These are phyloP conservation scores for Brachionus asplanchnoidis DNA, from an alignment of 1,140 invertebrate genomes.

Conservation along the genomic window DNA sequence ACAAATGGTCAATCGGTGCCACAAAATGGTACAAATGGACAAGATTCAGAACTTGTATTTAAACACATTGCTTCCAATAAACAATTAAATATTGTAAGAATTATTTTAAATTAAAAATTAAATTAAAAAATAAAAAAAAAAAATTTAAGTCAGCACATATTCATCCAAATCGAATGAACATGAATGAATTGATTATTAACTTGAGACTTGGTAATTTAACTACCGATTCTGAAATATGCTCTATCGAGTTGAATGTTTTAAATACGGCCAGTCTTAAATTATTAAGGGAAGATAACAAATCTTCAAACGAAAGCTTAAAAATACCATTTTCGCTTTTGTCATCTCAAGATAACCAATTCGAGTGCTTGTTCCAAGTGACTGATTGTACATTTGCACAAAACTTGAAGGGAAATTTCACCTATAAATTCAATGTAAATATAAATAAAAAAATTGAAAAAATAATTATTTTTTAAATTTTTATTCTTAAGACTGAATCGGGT, in stretches of 20 bases:
- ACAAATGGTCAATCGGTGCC: background rate
- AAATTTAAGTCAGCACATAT: background rate
- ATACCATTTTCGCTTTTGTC: background rate
- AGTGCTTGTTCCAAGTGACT: background rate
- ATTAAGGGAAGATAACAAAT: background rate
- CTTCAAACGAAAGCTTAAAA: background rate
- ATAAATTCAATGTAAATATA: background rate
- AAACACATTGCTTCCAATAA: slow-evolving; percentile 29
- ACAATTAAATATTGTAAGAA: slow-evolving; percentile 30
- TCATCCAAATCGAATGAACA: slow-evolving; percentile 10
- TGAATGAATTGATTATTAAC: slow-evolving; percentile 15
- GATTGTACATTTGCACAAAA: slow-evolving; percentile 3
- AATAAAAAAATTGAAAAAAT: background rate
- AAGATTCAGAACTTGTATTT: background rate
- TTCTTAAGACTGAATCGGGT: background rate
- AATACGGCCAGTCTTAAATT: background rate
- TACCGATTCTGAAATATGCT: background rate
- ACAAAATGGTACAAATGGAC: background rate
- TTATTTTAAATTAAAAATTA: background rate
- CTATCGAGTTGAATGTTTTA: slow-evolving; percentile 5
- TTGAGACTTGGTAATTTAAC: background rate
- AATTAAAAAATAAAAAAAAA: background rate
- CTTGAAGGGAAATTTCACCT: slow-evolving; percentile 20
- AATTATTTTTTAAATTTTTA: background rate
- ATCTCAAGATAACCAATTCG: background rate